Evolutionary conservation across 2,888 invertebrate species (phyloP).

Genomic region (Ptychoptera albimana): DNA sequence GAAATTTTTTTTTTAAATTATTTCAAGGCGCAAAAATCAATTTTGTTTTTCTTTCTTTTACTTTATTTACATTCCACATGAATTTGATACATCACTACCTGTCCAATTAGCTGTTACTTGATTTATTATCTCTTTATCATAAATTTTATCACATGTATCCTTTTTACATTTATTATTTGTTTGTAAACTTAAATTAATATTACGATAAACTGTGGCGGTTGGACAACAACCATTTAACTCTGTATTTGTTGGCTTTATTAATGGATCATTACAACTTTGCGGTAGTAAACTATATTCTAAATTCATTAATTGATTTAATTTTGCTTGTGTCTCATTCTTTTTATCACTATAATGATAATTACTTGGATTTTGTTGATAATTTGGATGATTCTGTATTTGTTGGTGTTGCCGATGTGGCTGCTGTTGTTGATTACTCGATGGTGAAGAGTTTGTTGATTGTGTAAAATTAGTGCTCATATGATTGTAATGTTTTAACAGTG

Average conservation of each 20-base stretch:
- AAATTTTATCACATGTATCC: slow-evolving; percentile 10
- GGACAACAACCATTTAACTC: slow-evolving; percentile 1
- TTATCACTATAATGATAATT: slow-evolving; percentile 11
- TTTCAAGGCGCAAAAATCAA: no score
- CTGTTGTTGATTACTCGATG: no score
- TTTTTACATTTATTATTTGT: slow-evolving; percentile 4
- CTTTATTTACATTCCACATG: slow-evolving; percentile 2
- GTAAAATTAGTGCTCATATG: neutral
- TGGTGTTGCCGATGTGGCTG: slow-evolving; percentile 5
- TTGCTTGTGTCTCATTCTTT: slow-evolving; percentile 14
- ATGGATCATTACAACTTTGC: slow-evolving; percentile 8
- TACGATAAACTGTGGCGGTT: slow-evolving; percentile 4
- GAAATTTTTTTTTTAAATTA: no score
- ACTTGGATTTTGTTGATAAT: slow-evolving; percentile 5
- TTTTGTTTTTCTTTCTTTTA: no score
- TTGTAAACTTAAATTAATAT: slow-evolving; percentile 10
- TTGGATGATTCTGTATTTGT: slow-evolving; percentile 1
- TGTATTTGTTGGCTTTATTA: slow-evolving; percentile 7
- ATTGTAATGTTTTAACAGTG: slow-evolving; percentile 12
- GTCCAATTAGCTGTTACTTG: slow-evolving; percentile 9
- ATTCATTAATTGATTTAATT: slow-evolving; percentile 12
- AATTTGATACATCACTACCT: slow-evolving; percentile 2
- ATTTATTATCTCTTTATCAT: slow-evolving; percentile 11
- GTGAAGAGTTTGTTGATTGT: slow-evolving; percentile 1
- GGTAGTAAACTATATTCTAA: slow-evolving; percentile 11